These are phyloP conservation scores for Struthio camelus DNA, from an alignment of 2,113 vertebrate species.

Conservation along the genomic window DNA sequence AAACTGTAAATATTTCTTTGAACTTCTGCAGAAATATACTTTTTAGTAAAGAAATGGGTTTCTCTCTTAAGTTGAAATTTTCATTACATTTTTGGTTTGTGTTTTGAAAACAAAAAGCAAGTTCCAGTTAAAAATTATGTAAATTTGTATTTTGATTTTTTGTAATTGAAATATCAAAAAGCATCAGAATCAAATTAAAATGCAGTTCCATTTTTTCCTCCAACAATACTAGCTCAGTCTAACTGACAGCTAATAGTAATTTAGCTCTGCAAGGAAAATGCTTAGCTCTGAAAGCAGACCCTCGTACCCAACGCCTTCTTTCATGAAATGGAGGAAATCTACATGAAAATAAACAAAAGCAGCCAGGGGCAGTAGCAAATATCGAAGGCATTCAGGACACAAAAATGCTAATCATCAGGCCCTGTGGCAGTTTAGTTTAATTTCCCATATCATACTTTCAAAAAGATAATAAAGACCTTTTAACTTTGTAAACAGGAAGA, in stretches of 20 bases:
- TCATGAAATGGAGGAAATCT: neutral
- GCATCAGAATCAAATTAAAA: slow-evolving; percentile 2
- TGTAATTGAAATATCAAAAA: slow-evolving; percentile 20
- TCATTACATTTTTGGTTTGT: neutral
- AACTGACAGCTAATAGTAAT: neutral
- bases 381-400: neutral
- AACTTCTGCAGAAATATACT: neutral
- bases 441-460: neutral
- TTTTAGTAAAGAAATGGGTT: neutral
- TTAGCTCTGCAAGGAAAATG: neutral
- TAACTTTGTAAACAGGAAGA: neutral
- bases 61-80: neutral
- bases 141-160: neutral
- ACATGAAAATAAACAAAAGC: neutral
- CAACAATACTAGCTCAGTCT: neutral
- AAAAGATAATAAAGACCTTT: neutral
- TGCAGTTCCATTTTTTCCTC: neutral
- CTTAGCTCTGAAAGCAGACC: neutral
- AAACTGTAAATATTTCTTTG: neutral
- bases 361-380: neutral
- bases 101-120: neutral
- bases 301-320: neutral
- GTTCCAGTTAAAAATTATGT: neutral
- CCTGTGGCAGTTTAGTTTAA: neutral
- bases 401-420: neutral